These are phyloP conservation scores for Gnathonemus longibarbis DNA, from an alignment of 2,113 vertebrate species.

Conservation along the genomic window DNA sequence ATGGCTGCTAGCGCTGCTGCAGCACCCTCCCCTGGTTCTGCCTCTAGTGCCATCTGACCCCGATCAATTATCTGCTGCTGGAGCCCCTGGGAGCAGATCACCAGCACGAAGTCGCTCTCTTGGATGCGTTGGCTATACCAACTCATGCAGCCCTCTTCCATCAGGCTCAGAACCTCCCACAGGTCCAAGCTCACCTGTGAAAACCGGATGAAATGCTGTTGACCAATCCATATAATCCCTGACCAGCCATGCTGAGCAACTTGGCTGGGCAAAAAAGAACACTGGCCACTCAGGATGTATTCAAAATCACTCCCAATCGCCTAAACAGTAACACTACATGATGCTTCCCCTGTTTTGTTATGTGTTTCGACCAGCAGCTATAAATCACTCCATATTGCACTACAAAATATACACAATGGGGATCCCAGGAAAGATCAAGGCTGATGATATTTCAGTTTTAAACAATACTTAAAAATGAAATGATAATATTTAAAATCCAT, in stretches of 20 bases:
- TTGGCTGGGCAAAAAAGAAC: background rate
- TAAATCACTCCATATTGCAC: background rate
- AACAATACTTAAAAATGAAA: background rate
- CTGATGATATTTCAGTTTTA: background rate
- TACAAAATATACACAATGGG: background rate
- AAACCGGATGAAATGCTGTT: background rate
- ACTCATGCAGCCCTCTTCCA: slow-evolving; percentile 51
- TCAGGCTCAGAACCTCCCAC: slow-evolving; percentile 59
- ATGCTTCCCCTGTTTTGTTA: background rate
- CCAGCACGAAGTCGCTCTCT: slow-evolving; percentile 60
- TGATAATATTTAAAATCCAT: background rate
- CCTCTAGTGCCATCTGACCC: background rate
- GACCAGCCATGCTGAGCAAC: background rate
- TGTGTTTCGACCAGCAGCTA: background rate
- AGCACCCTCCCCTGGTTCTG: background rate
- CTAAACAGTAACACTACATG: background rate
- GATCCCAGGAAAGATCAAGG: background rate
- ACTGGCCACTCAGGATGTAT: background rate
- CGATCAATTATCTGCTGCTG: slow-evolving; percentile 3
- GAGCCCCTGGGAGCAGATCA: slow-evolving; percentile 57
- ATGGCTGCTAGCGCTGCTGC: slow-evolving; percentile 33
- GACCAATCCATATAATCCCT: background rate
- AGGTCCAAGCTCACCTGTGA: slow-evolving; percentile 61
- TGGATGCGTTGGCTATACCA: slow-evolving; percentile 56
- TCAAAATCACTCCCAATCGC: background rate